Evolutionary conservation across 1,140 invertebrate genomes (phyloP), one percentile per base, ranked within the genome.

Genomic region (Luehdorfia chinensis): DNA sequence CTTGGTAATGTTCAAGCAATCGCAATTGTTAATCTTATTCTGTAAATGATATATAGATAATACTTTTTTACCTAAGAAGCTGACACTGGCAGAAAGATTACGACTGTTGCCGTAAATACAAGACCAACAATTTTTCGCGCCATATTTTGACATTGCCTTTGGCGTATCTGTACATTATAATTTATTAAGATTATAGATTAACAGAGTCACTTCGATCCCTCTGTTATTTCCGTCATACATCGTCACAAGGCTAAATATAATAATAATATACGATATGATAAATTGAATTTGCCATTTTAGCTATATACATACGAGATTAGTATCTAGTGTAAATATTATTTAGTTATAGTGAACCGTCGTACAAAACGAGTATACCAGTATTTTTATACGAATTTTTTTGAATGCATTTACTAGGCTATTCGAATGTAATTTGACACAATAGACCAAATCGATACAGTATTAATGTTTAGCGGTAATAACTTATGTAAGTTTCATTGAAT

Each of bases 371-470:
- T 37, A 44, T 50, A 58, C 43, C 55, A 58, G 47, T 59, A 59
- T 59, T 59, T 59, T 58, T 50, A 47, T 53, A 59, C 23, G 33
- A 44, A 43, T 33, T 53, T 53, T 55, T 47, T 18, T 18, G 9
- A 34, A 39, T 50, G 55, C 55, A 59, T 59, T 59, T 59, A 59
- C 13, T 47, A 52, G 44, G 27, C 12, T 48, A 31, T 43, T 13
- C 15, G 36, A 32, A 27, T 54, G 23, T 48, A 54, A 32, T 39
- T 37, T 21, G 16, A 15, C 18, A 47, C 18, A 53, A 44, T 39
- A 54, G 36, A 59, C 55, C 55, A 54, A 59, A 59, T 34, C 36
- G 13, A 19, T 44, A 25, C 55, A 59, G 55, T 59, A 59, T 59
- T 59, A 54, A 30, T 30, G 25, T 53, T 18, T 52, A 33, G 34